Percentiles rank a stretch among this genome's conserved stretches.
These are phyloP conservation scores for Ceratina australensis DNA, from an alignment of 1,140 invertebrate genomes.

Conservation along the genomic window DNA sequence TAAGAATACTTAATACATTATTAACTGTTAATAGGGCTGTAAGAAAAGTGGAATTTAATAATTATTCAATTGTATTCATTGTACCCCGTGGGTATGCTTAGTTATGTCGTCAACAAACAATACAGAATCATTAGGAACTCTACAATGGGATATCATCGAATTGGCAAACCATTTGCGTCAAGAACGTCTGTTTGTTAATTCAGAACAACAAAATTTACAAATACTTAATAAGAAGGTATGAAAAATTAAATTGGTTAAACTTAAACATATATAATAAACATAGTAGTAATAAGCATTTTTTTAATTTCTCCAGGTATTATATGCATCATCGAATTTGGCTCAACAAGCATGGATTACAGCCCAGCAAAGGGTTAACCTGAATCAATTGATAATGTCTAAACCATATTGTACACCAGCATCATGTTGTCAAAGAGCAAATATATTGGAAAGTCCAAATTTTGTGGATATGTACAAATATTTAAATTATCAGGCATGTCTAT, in stretches of 20 bases:
- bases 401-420: conserved; percentile 86
- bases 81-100: conserved; percentile 36
- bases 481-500: conserved; percentile 88
- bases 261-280: not conserved
- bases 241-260: not conserved
- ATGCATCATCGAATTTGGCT: conserved; percentile 83
- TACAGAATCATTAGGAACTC: conserved; percentile 72
- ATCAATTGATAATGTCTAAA: conserved; percentile 87
- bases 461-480: conserved; percentile 93
- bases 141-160: conserved; percentile 84
- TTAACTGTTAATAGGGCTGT: not conserved
- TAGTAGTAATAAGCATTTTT: not conserved
- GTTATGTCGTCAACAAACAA: conserved; percentile 77
- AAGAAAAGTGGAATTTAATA: not conserved
- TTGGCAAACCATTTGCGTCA: conserved; percentile 85
- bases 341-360: conserved; percentile 93
- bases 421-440: conserved; percentile 88
- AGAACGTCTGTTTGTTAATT: conserved; percentile 86
- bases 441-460: conserved; percentile 89
- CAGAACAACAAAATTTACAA: conserved; percentile 87
- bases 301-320: conserved; percentile 79
- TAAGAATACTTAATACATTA: not conserved
- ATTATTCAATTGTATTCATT: not conserved
- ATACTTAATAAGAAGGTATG: conserved; percentile 86
- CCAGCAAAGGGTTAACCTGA: conserved; percentile 92